Evolutionary conservation across 2,113 vertebrate species (phyloP).

Genomic region (Syrmaticus mikado): DNA sequence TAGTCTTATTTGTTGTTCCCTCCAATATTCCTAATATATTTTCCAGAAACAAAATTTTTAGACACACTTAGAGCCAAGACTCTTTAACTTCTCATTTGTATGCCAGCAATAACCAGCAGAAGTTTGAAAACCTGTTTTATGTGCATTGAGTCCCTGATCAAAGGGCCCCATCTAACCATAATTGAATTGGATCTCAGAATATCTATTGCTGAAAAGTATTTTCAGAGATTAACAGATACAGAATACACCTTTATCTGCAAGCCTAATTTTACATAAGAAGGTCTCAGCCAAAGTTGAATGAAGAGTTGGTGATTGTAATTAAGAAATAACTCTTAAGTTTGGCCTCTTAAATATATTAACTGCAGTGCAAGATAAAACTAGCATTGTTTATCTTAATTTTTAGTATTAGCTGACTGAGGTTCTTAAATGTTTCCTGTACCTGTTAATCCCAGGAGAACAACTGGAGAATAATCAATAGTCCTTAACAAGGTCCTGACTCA

Average conservation of each 20-base stretch:
- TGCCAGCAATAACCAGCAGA: background rate
- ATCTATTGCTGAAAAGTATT: background rate
- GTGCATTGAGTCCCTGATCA: background rate
- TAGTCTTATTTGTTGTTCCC: background rate
- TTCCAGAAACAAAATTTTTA: background rate
- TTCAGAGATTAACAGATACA: background rate
- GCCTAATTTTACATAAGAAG: background rate
- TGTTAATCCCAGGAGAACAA: background rate
- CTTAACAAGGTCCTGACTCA: background rate
- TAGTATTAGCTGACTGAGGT: background rate
- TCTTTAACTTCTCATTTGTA: background rate
- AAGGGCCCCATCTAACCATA: background rate
- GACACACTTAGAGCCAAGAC: background rate
- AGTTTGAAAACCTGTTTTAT: background rate
- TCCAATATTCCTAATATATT: background rate
- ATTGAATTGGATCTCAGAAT: background rate
- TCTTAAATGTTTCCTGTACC: background rate
- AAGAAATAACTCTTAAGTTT: background rate
- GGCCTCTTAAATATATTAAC: background rate
- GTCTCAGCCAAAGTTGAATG: background rate
- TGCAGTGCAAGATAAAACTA: background rate
- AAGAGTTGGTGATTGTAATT: background rate
- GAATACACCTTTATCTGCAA: background rate
- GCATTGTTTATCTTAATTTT: background rate
- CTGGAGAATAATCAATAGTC: background rate